These are phyloP conservation scores for Catalaphyllia jardinei DNA, from an alignment of 64 coral and sea anemone genomes.

Conservation along the genomic window DNA sequence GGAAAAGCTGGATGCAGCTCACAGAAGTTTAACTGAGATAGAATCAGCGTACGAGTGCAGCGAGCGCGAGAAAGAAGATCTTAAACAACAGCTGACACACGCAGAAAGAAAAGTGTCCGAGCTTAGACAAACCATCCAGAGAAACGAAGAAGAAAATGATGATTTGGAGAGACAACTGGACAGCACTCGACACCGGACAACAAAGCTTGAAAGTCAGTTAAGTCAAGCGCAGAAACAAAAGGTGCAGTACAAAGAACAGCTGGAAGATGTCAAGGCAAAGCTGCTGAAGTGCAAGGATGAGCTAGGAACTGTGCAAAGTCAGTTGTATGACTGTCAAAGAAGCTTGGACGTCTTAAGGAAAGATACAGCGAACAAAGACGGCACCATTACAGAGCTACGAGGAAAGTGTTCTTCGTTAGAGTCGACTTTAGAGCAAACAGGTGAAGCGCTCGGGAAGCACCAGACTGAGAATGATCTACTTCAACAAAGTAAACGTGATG, in stretches of 20 bases:
- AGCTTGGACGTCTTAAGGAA: conserved; percentile 68
- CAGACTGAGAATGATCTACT: conserved; percentile 78
- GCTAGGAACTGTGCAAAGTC: conserved; percentile 59
- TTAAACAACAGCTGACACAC: conserved; percentile 82
- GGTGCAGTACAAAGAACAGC: conserved; percentile 75
- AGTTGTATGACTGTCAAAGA: conserved; percentile 77
- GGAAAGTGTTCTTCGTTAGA: conserved; percentile 66
- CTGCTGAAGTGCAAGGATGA: conserved; percentile 78
- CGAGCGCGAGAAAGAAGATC: conserved; percentile 88
- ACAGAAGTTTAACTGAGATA: conserved; percentile 82
- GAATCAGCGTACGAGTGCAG: conserved; percentile 75
- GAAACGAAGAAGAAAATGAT: conserved; percentile 90
- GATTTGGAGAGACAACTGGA: conserved; percentile 82
- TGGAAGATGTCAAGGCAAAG: conserved; percentile 80
- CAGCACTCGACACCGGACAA: conserved; percentile 47
- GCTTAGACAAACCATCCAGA: conserved; percentile 72
- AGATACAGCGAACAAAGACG: conserved; percentile 60
- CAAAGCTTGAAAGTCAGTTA: conserved; percentile 76
- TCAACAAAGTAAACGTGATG: conserved; percentile 59
- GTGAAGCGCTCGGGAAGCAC: conserved; percentile 61
- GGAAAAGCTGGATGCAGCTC: conserved; percentile 68
- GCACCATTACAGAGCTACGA: conserved; percentile 43
- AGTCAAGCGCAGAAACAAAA: conserved; percentile 71
- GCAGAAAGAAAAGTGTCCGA: conserved; percentile 86
- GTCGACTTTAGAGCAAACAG: conserved; percentile 44